Conservation (phyloP, 2,113 vertebrate genomes). For the Anser cygnoides region DNA sequence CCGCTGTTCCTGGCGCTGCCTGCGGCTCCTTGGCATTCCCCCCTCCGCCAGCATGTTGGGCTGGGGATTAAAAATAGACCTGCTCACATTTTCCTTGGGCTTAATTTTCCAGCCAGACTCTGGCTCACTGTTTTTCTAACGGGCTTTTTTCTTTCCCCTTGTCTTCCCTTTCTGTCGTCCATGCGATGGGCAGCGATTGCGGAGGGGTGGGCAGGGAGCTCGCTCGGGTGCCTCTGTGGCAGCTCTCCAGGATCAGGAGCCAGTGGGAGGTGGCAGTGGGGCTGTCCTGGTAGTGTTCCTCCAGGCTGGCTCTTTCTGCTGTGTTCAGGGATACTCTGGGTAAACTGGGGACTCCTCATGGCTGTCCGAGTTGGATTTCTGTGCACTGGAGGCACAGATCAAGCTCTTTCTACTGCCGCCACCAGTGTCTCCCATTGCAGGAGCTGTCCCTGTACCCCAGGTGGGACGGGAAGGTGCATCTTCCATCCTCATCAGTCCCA, state of each 20-base stretch:
- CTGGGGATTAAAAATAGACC: neutral
- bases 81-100: neutral
- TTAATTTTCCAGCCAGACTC: neutral
- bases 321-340: fast-evolving
- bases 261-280: fast-evolving
- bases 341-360: fast-evolving
- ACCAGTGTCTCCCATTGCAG: neutral
- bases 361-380: neutral
- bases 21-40: neutral
- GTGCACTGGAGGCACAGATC: neutral
- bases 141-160: neutral
- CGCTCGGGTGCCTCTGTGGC: fast-evolving
- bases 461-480: neutral
- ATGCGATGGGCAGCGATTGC: fast-evolving
- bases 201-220: neutral
- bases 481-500: fast-evolving
- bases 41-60: neutral
- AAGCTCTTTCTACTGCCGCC: neutral
- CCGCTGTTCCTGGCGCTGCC: fast-evolving
- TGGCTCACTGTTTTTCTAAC: fast-evolving
- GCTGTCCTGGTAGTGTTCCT: neutral
- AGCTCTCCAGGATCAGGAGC: neutral
- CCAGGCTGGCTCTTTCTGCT: neutral
- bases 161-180: neutral
- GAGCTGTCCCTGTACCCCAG: neutral